phyloP scores from a whole-genome alignment of 2,113 vertebrate species.

The Rhinoptilus africanus region DNA sequence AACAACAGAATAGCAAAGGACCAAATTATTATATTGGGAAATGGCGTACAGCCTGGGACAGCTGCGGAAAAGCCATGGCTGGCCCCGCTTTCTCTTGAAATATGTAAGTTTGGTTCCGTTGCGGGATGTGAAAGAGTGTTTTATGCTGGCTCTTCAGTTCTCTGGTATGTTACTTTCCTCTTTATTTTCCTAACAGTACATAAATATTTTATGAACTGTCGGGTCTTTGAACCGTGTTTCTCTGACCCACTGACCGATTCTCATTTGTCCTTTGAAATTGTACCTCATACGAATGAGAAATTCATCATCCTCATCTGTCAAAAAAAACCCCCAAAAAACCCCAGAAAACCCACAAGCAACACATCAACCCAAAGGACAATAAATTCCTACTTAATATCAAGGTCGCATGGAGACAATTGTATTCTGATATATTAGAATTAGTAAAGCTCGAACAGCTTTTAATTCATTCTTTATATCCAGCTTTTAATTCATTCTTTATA shows the following conservation, averaged over 20 bases:
- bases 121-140: background rate
- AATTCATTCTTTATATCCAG: background rate
- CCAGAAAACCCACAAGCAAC: background rate
- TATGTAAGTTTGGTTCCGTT: background rate
- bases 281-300: background rate
- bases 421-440: background rate
- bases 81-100: background rate
- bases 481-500: background rate
- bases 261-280: background rate
- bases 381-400: background rate
- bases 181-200: background rate
- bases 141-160: background rate
- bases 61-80: background rate
- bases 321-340: background rate
- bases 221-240: conserved; percentile 22
- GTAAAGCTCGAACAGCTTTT: background rate
- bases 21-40: background rate
- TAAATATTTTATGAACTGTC: conserved; percentile 19
- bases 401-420: background rate
- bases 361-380: background rate
- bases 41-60: background rate
- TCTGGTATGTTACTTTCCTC: background rate
- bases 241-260: background rate
- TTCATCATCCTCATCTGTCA: background rate
- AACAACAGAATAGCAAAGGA: background rate